A percentile compares a stretch with the other conserved stretches of the same genome.
phyloP scores from a whole-genome alignment of 2,113 vertebrate species.

The Equus quagga region DNA sequence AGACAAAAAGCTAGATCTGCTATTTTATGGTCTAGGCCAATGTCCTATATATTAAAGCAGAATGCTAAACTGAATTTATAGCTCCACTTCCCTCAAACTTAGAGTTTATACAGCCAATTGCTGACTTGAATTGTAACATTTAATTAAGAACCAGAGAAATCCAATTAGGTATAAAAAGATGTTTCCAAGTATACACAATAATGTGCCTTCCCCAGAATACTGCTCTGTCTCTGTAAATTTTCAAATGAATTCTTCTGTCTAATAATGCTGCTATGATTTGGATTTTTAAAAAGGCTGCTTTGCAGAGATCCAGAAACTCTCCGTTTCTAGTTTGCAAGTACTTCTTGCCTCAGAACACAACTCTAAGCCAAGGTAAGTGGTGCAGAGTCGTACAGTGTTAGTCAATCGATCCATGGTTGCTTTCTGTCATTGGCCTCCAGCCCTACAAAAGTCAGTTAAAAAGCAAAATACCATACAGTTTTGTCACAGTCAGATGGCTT shows the following conservation, averaged over 20 bases:
- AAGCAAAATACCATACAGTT: slow-evolving; percentile 37
- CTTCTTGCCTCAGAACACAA: slow-evolving; percentile 56
- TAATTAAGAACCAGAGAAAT: slow-evolving; percentile 73
- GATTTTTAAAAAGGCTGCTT: background rate
- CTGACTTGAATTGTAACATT: slow-evolving; percentile 58
- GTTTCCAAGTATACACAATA: slow-evolving; percentile 43
- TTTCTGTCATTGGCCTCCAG: slow-evolving; percentile 48
- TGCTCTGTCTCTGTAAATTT: background rate
- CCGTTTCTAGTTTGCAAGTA: slow-evolving; percentile 55
- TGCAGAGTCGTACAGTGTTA: background rate
- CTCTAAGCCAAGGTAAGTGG: slow-evolving; percentile 42
- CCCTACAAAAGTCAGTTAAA: background rate
- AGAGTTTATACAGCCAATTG: slow-evolving; percentile 30
- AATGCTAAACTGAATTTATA: background rate
- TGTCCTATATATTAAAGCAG: background rate
- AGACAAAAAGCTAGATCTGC: background rate
- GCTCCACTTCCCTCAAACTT: background rate
- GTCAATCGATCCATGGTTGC: background rate
- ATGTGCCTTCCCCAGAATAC: slow-evolving; percentile 15
- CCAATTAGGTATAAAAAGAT: slow-evolving; percentile 61
- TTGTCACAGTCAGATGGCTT: slow-evolving; percentile 30
- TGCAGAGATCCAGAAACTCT: slow-evolving; percentile 42
- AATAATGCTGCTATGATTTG: background rate
- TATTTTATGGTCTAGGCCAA: background rate
- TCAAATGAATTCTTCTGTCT: slow-evolving; percentile 41